phyloP scores from a whole-genome alignment of 2,113 vertebrate species.

The Labrus mixtus region DNA sequence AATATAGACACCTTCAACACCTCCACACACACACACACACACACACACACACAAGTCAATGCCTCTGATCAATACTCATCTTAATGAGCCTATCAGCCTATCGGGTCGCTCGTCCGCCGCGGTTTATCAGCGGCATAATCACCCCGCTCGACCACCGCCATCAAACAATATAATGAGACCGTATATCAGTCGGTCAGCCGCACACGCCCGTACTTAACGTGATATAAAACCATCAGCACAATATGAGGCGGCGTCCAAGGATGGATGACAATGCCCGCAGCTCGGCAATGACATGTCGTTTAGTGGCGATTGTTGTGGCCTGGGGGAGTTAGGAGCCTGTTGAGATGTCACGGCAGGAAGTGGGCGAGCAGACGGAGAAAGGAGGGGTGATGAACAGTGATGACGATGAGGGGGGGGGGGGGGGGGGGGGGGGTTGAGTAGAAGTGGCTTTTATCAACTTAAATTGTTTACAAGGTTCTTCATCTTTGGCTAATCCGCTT shows the following conservation, averaged over 20 bases:
- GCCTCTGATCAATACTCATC: conserved; percentile 69
- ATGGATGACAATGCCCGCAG: conserved; percentile 69
- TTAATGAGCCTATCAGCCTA: conserved; percentile 76
- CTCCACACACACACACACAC: conserved; percentile 11
- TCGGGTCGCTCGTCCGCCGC: conserved; percentile 35
- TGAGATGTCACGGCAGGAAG: conserved; percentile 39
- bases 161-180: conserved; percentile 81
- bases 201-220: conserved; percentile 61
- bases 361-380: conserved; percentile 25
- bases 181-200: conserved; percentile 74
- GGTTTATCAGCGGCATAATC: conserved; percentile 79
- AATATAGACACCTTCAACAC: conserved; percentile 29
- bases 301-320: conserved; percentile 61
- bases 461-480: too few species aligned
- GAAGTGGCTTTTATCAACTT: too few species aligned
- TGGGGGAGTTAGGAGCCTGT: conserved; percentile 4
- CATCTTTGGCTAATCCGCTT: too few species aligned
- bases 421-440: too few species aligned
- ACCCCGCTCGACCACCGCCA: conserved; percentile 68
- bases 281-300: conserved; percentile 53
- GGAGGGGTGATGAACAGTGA: neutral
- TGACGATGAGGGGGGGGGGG: too few species aligned
- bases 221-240: conserved; percentile 71
- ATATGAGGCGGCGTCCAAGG: neutral
- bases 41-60: conserved; percentile 59